A percentile compares a stretch with the other conserved stretches of the same genome.
These are phyloP conservation scores for Menidia beryllina DNA, from an alignment of 2,113 vertebrate genomes.

Conservation along the genomic window DNA sequence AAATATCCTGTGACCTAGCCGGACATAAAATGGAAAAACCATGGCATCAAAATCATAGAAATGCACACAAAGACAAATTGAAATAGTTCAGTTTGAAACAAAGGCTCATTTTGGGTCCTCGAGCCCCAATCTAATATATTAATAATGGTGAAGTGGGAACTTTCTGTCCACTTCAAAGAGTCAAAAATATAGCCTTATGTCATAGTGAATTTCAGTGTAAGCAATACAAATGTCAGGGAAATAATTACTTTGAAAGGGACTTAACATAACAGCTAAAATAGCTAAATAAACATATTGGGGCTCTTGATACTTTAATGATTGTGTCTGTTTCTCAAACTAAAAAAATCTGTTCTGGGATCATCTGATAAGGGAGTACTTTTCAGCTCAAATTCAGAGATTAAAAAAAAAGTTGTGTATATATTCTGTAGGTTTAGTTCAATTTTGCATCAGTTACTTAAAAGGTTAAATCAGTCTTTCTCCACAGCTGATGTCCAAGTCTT, in stretches of 20 bases:
- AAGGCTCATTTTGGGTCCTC: neutral
- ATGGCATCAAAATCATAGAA: slow-evolving; percentile 36
- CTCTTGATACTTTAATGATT: no score
- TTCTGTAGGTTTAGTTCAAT: no score
- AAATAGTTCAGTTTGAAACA: slow-evolving; percentile 14
- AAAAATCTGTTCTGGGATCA: no score
- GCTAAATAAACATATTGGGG: no score
- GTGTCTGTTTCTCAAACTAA: no score
- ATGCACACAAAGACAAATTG: slow-evolving; percentile 1
- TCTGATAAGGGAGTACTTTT: no score
- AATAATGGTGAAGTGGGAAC: neutral
- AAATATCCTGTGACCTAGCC: slow-evolving; percentile 57
- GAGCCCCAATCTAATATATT: no score
- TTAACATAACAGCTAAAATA: neutral
- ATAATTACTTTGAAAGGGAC: neutral
- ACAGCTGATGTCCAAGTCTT: no score
- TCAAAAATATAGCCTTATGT: neutral
- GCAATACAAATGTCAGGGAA: neutral
- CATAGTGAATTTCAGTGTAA: neutral
- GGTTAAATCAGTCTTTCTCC: no score
- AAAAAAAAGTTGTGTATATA: no score
- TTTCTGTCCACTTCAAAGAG: neutral
- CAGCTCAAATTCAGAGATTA: no score
- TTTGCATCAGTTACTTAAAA: no score
- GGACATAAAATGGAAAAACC: slow-evolving; percentile 64